Evolutionary conservation across 2,888 invertebrate genomes (phyloP).

Genomic region (Cabera pusaria): DNA sequence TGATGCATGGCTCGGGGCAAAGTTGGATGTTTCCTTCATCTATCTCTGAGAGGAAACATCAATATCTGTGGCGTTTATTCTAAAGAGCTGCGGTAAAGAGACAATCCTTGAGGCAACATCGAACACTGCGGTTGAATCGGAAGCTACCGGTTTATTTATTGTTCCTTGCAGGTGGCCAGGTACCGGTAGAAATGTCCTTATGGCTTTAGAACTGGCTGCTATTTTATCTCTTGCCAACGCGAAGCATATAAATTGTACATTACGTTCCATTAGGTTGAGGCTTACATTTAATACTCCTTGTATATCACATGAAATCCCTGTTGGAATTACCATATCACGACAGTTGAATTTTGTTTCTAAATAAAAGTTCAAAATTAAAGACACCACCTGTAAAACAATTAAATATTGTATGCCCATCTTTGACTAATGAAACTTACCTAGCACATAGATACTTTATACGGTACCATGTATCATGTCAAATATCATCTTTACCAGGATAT

Average conservation of each 20-base stretch:
- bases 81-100: conserved; percentile 12
- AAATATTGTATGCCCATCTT: too few species aligned
- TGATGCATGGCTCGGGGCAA: conserved; percentile 34
- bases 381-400: too few species aligned
- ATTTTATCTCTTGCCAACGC: conserved; percentile 7
- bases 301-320: too few species aligned
- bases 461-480: too few species aligned
- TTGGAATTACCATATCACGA: too few species aligned
- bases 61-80: conserved; percentile 8
- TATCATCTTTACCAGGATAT: too few species aligned
- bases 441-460: too few species aligned
- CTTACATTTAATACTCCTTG: too few species aligned
- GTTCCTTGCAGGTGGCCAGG: conserved; percentile 18
- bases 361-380: too few species aligned
- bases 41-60: conserved; percentile 17
- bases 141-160: conserved; percentile 19
- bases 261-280: neutral
- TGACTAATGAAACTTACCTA: too few species aligned
- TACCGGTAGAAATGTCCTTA: conserved; percentile 15
- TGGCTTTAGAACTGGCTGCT: conserved; percentile 12
- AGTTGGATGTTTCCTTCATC: conserved; percentile 21
- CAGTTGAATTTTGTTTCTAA: too few species aligned
- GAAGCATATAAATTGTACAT: neutral
- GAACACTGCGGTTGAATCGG: conserved; percentile 18
- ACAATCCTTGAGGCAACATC: conserved; percentile 18